phyloP scores from a whole-genome alignment of 1,140 invertebrate species.

The Colletes latitarsis region DNA sequence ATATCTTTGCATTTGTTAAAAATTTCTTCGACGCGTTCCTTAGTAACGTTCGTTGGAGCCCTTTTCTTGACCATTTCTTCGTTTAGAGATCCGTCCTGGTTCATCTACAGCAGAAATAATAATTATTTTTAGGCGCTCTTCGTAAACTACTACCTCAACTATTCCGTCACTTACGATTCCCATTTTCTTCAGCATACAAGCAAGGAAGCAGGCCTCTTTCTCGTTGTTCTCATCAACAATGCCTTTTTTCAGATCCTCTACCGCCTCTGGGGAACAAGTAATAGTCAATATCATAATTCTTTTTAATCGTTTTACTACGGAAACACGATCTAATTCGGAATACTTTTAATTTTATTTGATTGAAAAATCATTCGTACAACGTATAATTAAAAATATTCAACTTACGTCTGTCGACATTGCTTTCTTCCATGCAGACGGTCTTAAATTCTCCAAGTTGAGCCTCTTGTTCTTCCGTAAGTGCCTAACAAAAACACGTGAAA shows the following conservation, averaged over 20 bases:
- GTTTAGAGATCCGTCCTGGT: slow-evolving; percentile 63
- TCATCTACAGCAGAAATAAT: slow-evolving; percentile 60
- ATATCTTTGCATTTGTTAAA: slow-evolving; percentile 55
- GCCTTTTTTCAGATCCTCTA: slow-evolving; percentile 61
- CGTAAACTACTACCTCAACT: neutral
- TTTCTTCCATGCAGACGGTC: slow-evolving; percentile 60
- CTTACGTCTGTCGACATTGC: slow-evolving; percentile 67
- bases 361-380: too few species aligned
- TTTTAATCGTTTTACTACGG: too few species aligned
- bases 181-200: slow-evolving; percentile 60
- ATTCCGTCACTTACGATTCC: slow-evolving; percentile 53
- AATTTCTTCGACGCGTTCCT: slow-evolving; percentile 53
- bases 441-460: slow-evolving; percentile 59
- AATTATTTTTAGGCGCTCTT: neutral
- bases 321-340: neutral
- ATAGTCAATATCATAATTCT: neutral
- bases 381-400: slow-evolving; percentile 2
- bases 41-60: slow-evolving; percentile 44
- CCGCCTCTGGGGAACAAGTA: slow-evolving; percentile 44
- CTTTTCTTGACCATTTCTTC: slow-evolving; percentile 59
- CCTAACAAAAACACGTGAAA: slow-evolving; percentile 35
- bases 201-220: slow-evolving; percentile 54
- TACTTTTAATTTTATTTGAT: neutral
- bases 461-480: slow-evolving; percentile 66
- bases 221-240: slow-evolving; percentile 37